Base-by-base conservation (phyloP, 2,797 vertebrate species). In the Denticeps clupeoides region DNA sequence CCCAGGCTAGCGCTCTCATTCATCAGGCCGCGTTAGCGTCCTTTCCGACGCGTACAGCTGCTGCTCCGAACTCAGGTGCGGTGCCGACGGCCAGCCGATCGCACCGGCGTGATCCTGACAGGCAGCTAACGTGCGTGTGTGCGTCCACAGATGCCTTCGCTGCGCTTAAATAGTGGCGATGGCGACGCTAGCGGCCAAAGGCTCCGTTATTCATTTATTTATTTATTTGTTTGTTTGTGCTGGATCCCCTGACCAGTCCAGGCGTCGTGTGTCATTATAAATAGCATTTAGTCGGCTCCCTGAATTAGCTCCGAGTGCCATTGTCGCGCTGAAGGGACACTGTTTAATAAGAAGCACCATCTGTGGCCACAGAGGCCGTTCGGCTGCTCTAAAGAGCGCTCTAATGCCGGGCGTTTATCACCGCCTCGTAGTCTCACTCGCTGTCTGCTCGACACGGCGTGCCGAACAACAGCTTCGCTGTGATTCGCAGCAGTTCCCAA, bases 291-390 rank as follows among this genome's bases (percentile, higher is more conserved):
- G 51, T 51, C 19, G 35, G 32, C 43, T 10, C 24, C 23, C 21
- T 22, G 46, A 47, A 49, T 56, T 58, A 32, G 12, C 31, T 7
- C 31, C n/a, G n/a, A 13, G 26, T 27, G 26, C 26, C 40, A 54
- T 58, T 59, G 64, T 62, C 57, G 48, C 64, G 47, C 64, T 51
- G 60, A 64, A 58, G 68, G 58, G 68, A 63, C 48, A 13, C 54
- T 59, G 66, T 75, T 76, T 74, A 71, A 75, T 74, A 72, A 74
- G 44, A 73, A 73, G 58, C 65, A 69, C 71, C 77, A 76, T 79
- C 73, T 81, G 77, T 73, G 70, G 56, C 54, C 67, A 64, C 59
- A 64, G 60, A 68, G 65, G 44, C 68, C 59, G 64, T 32, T 68
- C 47, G 43, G 50, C 49, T 61, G 66, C 59, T 60, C 66, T 52